Evolutionary conservation across 2,113 vertebrate genomes (phyloP).

Genomic region (Ameiurus melas): DNA sequence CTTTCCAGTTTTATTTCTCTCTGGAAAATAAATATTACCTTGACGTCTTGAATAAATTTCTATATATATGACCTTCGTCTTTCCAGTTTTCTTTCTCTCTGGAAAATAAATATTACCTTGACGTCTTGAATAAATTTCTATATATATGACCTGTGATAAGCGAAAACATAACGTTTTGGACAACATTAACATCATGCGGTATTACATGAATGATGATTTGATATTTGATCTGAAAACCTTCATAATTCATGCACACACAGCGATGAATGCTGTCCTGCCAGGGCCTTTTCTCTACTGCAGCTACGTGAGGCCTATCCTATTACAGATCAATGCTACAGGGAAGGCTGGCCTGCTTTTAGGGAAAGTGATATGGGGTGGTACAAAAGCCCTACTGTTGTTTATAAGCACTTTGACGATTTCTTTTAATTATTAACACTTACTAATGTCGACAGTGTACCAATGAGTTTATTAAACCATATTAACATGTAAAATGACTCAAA

Average conservation of each 20-base stretch:
- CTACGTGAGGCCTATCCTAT: conserved; percentile 12
- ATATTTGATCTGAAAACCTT: conserved; percentile 32
- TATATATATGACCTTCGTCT: background rate
- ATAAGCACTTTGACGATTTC: background rate
- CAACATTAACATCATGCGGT: background rate
- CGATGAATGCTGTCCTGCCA: conserved; percentile 12
- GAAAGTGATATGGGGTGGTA: conserved; percentile 30
- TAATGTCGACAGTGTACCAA: background rate
- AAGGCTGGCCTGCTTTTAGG: conserved; percentile 35
- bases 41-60: background rate
- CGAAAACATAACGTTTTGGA: background rate
- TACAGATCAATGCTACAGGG: conserved; percentile 39
- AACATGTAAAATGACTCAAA: background rate
- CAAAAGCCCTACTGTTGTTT: conserved; percentile 24
- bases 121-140: background rate
- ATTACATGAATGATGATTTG: conserved; percentile 26
- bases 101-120: background rate
- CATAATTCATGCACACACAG: conserved; percentile 14
- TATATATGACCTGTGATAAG: background rate
- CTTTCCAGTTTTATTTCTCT: background rate
- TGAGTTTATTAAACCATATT: background rate
- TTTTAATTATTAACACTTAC: conserved; percentile 1
- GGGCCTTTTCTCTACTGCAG: background rate
- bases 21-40: background rate
- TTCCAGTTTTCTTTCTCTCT: background rate